These are phyloP conservation scores for Recurvirostra avosetta DNA, from an alignment of 2,113 vertebrate genomes.

Conservation along the genomic window DNA sequence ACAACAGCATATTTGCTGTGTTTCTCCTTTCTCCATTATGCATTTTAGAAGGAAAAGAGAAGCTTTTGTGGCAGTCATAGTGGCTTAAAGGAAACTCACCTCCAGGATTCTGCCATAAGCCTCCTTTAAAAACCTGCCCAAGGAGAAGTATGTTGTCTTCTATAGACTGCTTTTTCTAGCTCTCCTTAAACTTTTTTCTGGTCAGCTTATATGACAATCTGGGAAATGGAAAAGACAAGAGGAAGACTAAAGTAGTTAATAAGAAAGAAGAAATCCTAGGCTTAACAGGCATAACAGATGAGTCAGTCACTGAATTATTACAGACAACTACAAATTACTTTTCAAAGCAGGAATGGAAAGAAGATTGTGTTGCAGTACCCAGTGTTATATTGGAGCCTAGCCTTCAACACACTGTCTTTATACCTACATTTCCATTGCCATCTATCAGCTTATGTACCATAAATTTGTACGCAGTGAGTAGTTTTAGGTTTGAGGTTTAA, in stretches of 20 bases:
- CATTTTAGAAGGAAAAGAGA: not conserved
- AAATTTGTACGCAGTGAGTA: not conserved
- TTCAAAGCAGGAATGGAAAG: not conserved
- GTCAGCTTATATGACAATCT: not conserved
- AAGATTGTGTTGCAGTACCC: not conserved
- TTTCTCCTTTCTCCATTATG: not conserved
- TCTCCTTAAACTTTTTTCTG: not conserved
- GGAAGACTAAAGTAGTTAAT: not conserved
- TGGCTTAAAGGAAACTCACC: not conserved
- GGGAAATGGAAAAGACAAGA: not conserved
- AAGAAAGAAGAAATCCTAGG: not conserved
- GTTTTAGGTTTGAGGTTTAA: not conserved
- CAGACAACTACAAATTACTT: not conserved
- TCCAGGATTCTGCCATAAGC: not conserved
- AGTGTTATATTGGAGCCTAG: not conserved
- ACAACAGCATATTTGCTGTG: fast-evolving
- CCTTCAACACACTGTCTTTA: not conserved
- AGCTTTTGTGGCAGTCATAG: not conserved
- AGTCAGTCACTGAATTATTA: not conserved
- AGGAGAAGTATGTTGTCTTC: not conserved
- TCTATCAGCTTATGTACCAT: not conserved
- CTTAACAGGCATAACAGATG: not conserved
- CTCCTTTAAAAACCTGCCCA: not conserved
- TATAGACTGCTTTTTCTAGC: not conserved
- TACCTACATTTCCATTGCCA: not conserved